phyloP scores from a whole-genome alignment of 1,140 invertebrate species.

The Luehdorfia chinensis region DNA sequence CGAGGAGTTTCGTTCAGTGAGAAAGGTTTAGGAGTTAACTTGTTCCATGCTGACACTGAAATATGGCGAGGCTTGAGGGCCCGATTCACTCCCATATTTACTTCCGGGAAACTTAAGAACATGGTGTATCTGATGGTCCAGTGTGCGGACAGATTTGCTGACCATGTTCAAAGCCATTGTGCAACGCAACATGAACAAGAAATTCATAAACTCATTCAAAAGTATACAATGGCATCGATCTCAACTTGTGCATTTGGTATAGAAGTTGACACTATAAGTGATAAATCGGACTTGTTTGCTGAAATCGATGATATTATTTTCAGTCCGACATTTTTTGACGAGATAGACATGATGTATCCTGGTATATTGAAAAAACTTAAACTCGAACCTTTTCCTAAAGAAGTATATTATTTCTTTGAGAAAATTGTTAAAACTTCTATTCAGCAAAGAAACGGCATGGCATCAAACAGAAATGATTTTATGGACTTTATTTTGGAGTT shows the following conservation, averaged over 20 bases:
- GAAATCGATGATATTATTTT: conserved; percentile 30
- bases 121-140: conserved; percentile 68
- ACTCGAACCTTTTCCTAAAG: conserved; percentile 29
- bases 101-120: conserved; percentile 78
- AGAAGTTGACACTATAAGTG: conserved; percentile 61
- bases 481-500: conserved; percentile 41
- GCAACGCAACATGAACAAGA: too few species aligned
- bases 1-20: conserved; percentile 67
- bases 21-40: conserved; percentile 69
- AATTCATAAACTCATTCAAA: too few species aligned
- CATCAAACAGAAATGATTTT: conserved; percentile 34
- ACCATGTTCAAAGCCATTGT: conserved; percentile 51
- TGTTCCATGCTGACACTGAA: conserved; percentile 68
- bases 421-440: conserved; percentile 26
- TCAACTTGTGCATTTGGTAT: conserved; percentile 79
- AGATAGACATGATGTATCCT: conserved; percentile 43
- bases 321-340: conserved; percentile 15
- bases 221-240: conserved; percentile 72
- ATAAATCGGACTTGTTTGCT: conserved; percentile 22
- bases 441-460: conserved; percentile 25
- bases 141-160: conserved; percentile 58
- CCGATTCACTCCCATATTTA: conserved; percentile 78
- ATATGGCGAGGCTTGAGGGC: conserved; percentile 78
- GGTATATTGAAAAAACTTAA: conserved; percentile 35
- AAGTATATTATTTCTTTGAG: conserved; percentile 31